phyloP scores from a whole-genome alignment of 2,888 invertebrate genomes.

The Cerceris rybyensis region DNA sequence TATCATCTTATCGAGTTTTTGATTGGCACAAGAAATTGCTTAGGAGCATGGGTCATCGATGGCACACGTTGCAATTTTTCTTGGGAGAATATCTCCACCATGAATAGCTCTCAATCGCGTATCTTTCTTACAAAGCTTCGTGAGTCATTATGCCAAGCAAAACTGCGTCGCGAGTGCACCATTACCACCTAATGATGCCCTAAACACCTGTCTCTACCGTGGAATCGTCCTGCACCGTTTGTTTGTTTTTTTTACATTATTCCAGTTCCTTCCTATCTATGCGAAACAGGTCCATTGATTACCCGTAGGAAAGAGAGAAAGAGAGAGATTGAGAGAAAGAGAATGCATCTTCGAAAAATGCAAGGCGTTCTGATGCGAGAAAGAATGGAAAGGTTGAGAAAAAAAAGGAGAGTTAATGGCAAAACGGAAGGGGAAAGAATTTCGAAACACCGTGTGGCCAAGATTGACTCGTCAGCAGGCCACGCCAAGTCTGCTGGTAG shows the following conservation, averaged over 20 bases:
- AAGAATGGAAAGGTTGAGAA: neutral
- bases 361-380: constrained; percentile 17
- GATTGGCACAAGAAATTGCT: too few relatives aligned
- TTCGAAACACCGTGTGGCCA: constrained; percentile 54
- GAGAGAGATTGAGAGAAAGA: too few relatives aligned
- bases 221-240: constrained; percentile 50
- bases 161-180: constrained; percentile 43
- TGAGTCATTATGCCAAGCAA: constrained; percentile 43
- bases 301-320: neutral
- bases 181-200: constrained; percentile 64
- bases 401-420: neutral
- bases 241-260: constrained; percentile 36
- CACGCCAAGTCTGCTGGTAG: constrained; percentile 28
- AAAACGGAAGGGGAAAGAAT: constrained; percentile 41
- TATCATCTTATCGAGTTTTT: too few relatives aligned
- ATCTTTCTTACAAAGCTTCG: constrained; percentile 27
- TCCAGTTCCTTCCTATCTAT: constrained; percentile 17
- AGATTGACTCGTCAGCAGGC: constrained; percentile 73
- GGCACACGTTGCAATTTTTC: neutral
- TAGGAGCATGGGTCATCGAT: too few relatives aligned
- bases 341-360: constrained; percentile 24
- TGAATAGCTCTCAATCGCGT: constrained; percentile 5
- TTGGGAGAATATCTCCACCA: neutral
- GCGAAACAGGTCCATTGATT: constrained; percentile 18
- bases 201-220: constrained; percentile 69